Conservation (phyloP, 1,140 invertebrate species). For the Drosophila watanabei region DNA sequence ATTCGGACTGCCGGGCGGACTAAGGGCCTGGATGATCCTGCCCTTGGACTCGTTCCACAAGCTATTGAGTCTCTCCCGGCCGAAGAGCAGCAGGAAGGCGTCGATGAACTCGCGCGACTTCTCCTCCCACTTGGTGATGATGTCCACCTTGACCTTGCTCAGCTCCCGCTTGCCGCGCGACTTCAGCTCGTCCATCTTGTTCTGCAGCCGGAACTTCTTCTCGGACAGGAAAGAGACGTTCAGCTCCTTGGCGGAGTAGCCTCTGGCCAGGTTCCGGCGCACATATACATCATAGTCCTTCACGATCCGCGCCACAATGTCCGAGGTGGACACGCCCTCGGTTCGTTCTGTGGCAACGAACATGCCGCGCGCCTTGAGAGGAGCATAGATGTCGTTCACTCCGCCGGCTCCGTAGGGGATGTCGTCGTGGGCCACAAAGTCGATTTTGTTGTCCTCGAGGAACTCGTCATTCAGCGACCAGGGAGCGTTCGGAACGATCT, state of each 20-base stretch:
- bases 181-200: constrained; percentile 97
- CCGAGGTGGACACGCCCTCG: constrained; percentile 98
- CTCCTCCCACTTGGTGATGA: constrained; percentile 98
- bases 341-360: constrained; percentile 98
- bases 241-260: constrained; percentile 98
- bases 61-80: constrained; percentile 93
- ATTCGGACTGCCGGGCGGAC: constrained; percentile 92
- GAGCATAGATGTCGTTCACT: constrained; percentile 96
- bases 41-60: constrained; percentile 97
- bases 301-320: constrained; percentile 99
- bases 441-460: constrained; percentile 97
- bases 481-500: constrained; percentile 96
- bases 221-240: constrained; percentile 99
- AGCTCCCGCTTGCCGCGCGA: constrained; percentile 95
- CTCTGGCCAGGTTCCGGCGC: constrained; percentile 97
- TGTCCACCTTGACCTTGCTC: constrained; percentile 94
- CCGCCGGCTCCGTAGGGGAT: constrained; percentile 96
- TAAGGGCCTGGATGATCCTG: constrained; percentile 94
- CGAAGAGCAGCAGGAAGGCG: constrained; percentile 96
- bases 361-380: constrained; percentile 97
- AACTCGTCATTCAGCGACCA: constrained; percentile 98
- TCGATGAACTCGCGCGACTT: constrained; percentile 98
- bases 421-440: constrained; percentile 99
- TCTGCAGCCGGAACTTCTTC: constrained; percentile 96
- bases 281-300: constrained; percentile 99